phyloP scores from a whole-genome alignment of 2,888 invertebrate genomes.

The Branchipolynoe longqiensis region DNA sequence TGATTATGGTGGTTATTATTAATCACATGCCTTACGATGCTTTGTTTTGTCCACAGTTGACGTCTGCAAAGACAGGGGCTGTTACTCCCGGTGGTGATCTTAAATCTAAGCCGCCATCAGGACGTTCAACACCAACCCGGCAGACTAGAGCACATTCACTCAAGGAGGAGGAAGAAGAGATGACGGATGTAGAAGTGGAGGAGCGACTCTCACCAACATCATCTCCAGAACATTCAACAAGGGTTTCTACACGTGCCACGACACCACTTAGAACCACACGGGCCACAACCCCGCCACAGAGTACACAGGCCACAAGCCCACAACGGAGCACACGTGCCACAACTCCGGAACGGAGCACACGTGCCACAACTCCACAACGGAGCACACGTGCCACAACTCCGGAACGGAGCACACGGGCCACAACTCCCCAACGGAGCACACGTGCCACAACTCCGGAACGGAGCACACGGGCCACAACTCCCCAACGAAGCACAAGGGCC shows the following conservation, averaged over 20 bases:
- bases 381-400: slow-evolving; percentile 12
- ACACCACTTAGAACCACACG: slow-evolving; percentile 18
- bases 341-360: neutral
- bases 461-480: slow-evolving; percentile 20
- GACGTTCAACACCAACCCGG: neutral
- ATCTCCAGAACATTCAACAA: no score
- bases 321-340: neutral
- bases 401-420: neutral
- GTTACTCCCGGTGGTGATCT: no score
- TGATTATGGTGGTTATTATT: no score
- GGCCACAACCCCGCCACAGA: neutral
- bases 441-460: neutral
- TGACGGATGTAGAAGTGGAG: neutral
- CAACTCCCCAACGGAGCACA: neutral
- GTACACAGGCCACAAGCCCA: neutral
- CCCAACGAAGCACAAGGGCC: neutral
- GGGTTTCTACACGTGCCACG: neutral
- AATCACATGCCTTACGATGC: no score
- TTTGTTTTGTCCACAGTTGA: no score
- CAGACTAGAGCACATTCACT: no score
- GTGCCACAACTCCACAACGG: neutral
- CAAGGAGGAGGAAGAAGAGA: no score
- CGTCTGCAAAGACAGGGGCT: no score
- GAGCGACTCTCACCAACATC: no score
- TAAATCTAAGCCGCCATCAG: no score